A percentile compares a stretch with the other conserved stretches of the same genome.
Conservation (phyloP, 2,797 vertebrate species). For the Scolopax rusticola region DNA sequence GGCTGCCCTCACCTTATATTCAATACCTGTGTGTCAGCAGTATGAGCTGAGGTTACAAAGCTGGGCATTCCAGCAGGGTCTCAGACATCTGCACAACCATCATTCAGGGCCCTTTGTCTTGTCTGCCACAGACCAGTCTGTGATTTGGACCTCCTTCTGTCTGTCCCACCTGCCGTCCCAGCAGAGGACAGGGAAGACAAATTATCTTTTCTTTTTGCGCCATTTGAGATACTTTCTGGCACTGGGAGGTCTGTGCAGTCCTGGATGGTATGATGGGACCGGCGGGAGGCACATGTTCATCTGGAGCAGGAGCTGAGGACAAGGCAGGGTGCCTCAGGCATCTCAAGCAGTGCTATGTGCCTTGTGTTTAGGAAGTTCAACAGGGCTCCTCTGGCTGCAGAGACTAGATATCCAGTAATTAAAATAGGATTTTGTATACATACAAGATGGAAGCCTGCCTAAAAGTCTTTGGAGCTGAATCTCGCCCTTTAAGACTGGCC, state of each 20-base stretch:
- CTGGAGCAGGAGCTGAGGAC: not conserved
- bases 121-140: not conserved
- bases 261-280: not conserved
- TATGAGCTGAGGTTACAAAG: not conserved
- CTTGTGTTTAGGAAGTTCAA: not conserved
- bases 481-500: not conserved
- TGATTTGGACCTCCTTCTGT: not conserved
- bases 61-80: not conserved
- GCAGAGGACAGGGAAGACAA: not conserved
- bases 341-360: not conserved
- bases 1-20: not conserved
- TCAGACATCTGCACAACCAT: not conserved
- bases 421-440: not conserved
- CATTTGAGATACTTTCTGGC: not conserved
- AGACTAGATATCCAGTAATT: not conserved
- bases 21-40: not conserved
- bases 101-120: not conserved
- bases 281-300: not conserved
- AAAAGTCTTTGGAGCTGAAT: not conserved
- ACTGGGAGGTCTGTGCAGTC: fast-evolving
- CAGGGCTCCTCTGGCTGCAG: not conserved
- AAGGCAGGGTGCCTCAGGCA: not conserved
- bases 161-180: not conserved
- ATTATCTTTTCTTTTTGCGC: not conserved
- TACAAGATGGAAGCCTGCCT: not conserved